Evolutionary conservation across 2,888 invertebrate species (phyloP).

Genomic region (Amiota communis): DNA sequence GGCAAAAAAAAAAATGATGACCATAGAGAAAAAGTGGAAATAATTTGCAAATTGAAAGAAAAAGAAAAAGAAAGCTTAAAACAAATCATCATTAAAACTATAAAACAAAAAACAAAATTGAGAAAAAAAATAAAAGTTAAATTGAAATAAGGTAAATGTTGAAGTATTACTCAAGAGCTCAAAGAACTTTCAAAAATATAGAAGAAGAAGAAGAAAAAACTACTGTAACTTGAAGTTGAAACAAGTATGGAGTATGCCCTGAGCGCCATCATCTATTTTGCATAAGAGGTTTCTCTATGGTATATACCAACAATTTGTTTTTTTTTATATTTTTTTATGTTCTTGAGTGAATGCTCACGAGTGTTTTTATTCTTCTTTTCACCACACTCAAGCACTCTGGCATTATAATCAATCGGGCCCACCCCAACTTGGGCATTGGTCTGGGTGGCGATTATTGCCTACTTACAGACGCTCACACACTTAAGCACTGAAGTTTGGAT

Average conservation of each 20-base stretch:
- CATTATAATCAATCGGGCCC: neutral
- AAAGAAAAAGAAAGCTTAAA: conserved; percentile 5
- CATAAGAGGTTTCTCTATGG: no score
- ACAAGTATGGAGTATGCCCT: no score
- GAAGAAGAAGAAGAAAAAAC: neutral
- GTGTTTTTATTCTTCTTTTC: no score
- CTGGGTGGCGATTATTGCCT: conserved; percentile 16
- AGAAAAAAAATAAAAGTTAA: conserved; percentile 17
- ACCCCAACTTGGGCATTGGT: neutral
- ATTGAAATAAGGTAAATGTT: conserved; percentile 27
- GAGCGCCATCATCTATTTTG: no score
- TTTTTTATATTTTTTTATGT: no score
- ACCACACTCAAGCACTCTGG: neutral
- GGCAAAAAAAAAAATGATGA: conserved; percentile 9
- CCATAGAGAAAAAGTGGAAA: no score
- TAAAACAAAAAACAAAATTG: neutral
- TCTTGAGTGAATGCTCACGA: no score
- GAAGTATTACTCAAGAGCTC: conserved; percentile 1
- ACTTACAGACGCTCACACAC: conserved; percentile 17
- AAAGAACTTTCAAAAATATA: neutral
- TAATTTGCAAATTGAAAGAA: neutral
- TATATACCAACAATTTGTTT: no score
- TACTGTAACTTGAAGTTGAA: conserved; percentile 35
- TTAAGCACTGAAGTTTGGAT: neutral
- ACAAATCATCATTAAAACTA: neutral